A percentile compares a stretch with the other conserved stretches of the same genome.
phyloP scores from a whole-genome alignment of 1,140 invertebrate species.

The Aethina tumida region DNA sequence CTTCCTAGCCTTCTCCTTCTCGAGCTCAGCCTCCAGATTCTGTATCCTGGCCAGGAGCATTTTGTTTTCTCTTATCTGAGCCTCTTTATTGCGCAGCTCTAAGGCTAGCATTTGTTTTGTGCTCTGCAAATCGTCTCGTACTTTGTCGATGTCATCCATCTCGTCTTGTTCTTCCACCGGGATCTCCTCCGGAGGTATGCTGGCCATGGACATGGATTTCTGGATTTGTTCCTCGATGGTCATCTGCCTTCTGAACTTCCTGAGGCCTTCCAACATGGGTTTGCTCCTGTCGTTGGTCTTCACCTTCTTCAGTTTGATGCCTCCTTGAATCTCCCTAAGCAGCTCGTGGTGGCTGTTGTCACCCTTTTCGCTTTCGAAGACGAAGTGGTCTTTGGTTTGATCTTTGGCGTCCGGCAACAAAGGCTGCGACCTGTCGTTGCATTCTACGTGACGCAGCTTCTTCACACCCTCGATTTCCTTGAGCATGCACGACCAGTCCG shows the following conservation, averaged over 20 bases:
- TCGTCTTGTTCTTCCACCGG: conserved; percentile 61
- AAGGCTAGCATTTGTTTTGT: conserved; percentile 82
- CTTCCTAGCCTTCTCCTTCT: conserved; percentile 46
- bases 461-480: conserved; percentile 74
- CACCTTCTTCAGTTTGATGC: conserved; percentile 64
- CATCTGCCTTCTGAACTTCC: conserved; percentile 77
- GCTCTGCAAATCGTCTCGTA: conserved; percentile 82
- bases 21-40: conserved; percentile 67
- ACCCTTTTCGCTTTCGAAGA: conserved; percentile 79
- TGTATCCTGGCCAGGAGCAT: conserved; percentile 64
- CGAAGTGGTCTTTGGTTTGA: conserved; percentile 52
- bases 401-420: conserved; percentile 54
- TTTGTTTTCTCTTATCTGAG: conserved; percentile 77
- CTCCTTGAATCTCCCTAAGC: conserved; percentile 65
- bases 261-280: conserved; percentile 69
- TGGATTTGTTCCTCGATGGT: conserved; percentile 81
- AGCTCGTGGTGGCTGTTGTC: conserved; percentile 75
- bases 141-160: conserved; percentile 81
- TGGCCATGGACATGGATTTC: conserved; percentile 60
- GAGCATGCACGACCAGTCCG: conserved; percentile 83
- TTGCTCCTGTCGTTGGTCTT: conserved; percentile 79
- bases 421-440: conserved; percentile 61
- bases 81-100: conserved; percentile 77
- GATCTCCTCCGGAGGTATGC: conserved; percentile 34
- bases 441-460: conserved; percentile 68